phyloP scores from a whole-genome alignment of 2,888 invertebrate genomes.

The Diploptera punctata region DNA sequence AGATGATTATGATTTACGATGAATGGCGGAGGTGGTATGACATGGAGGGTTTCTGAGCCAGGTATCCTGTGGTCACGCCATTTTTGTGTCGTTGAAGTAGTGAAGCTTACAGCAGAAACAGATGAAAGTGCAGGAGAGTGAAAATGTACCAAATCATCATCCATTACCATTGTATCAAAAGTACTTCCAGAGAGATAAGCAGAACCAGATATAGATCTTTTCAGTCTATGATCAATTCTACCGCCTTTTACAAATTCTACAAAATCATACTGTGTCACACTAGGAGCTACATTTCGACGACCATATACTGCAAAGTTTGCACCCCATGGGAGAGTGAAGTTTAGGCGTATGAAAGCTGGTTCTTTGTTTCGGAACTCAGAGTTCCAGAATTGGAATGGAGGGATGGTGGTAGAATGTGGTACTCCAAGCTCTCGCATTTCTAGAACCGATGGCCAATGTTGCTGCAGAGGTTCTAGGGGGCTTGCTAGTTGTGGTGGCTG shows the following conservation, averaged over 20 bases:
- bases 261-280: conserved; percentile 97
- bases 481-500: conserved; percentile 65
- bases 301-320: conserved; percentile 96
- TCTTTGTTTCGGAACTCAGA: conserved; percentile 91
- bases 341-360: conserved; percentile 86
- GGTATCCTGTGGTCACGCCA: conserved; percentile 34
- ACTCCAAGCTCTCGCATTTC: conserved; percentile 87
- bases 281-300: conserved; percentile 92
- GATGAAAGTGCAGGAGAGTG: conserved; percentile 10
- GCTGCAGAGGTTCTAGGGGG: conserved; percentile 65
- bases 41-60: conserved; percentile 35
- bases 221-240: conserved; percentile 76
- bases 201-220: conserved; percentile 54
- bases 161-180: neutral
- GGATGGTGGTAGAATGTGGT: conserved; percentile 81
- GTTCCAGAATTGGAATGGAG: conserved; percentile 93
- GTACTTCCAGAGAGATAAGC: conserved; percentile 1
- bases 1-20: conserved; percentile 43
- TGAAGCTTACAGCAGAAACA: conserved; percentile 41
- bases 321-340: conserved; percentile 90
- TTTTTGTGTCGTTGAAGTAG: conserved; percentile 38
- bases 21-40: conserved; percentile 42
- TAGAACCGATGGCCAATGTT: conserved; percentile 64
- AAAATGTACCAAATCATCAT: conserved; percentile 14
- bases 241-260: conserved; percentile 92